Percentiles rank a stretch among this genome's conserved stretches.
Conservation (phyloP, 2,113 vertebrate species). For the Pseudorhombus dupliciocellatus region DNA sequence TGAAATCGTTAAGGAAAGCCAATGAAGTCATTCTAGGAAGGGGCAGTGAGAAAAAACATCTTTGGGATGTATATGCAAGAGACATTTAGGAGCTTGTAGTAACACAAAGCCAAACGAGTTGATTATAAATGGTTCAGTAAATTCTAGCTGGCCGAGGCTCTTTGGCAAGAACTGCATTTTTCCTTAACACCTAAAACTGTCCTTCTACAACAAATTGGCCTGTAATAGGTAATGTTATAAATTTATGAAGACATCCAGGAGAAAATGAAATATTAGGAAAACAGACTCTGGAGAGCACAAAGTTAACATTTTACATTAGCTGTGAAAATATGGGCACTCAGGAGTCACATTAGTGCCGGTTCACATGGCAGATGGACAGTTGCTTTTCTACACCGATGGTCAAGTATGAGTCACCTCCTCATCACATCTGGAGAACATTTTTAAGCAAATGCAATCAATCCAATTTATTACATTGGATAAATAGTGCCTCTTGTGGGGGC, state of each 20-base stretch:
- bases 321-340: slow-evolving; percentile 22
- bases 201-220: slow-evolving; percentile 39
- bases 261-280: slow-evolving; percentile 52
- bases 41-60: neutral
- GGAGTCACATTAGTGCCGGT: slow-evolving; percentile 33
- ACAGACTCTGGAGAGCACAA: neutral
- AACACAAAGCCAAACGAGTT: slow-evolving; percentile 23
- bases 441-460: slow-evolving; percentile 64
- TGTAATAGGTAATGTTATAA: slow-evolving; percentile 24
- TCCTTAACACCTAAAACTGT: slow-evolving; percentile 50
- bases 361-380: slow-evolving; percentile 34
- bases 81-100: slow-evolving; percentile 21
- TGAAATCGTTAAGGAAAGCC: slow-evolving; percentile 1
- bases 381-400: slow-evolving; percentile 41
- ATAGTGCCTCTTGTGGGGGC: slow-evolving; percentile 43
- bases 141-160: slow-evolving; percentile 33
- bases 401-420: slow-evolving; percentile 67
- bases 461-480: slow-evolving; percentile 60
- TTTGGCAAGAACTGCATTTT: slow-evolving; percentile 54
- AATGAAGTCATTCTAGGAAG: slow-evolving; percentile 21
- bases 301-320: neutral
- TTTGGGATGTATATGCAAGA: slow-evolving; percentile 34
- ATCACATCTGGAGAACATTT: slow-evolving; percentile 54
- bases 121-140: slow-evolving; percentile 41
- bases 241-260: slow-evolving; percentile 43